A percentile compares a stretch with the other conserved stretches of the same genome.
phyloP scores from a whole-genome alignment of 2,888 invertebrate species.

The Tipula vernalis region DNA sequence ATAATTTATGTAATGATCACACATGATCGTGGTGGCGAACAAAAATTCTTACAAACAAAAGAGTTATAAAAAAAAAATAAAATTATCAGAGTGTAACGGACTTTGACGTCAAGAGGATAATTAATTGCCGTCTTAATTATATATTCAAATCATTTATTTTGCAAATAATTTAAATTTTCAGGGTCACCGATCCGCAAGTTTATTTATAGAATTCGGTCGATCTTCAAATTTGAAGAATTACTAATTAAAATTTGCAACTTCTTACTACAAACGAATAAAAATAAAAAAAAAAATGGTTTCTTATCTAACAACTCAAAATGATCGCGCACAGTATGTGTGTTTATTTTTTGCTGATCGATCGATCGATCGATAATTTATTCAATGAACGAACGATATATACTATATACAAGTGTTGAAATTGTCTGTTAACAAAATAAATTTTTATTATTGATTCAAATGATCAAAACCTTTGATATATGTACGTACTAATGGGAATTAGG shows the following conservation, averaged over 20 bases:
- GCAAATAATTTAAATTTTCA: neutral
- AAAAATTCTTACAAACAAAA: neutral
- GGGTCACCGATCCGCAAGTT: neutral
- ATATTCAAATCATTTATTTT: neutral
- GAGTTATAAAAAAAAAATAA: neutral
- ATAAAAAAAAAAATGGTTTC: neutral
- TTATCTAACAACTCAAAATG: neutral
- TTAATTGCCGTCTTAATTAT: neutral
- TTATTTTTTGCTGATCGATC: too few species aligned
- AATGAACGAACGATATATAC: neutral
- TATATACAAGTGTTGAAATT: neutral
- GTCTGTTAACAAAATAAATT: too few species aligned
- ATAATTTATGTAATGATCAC: neutral
- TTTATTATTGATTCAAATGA: neutral
- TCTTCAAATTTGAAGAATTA: neutral
- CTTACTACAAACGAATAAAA: neutral
- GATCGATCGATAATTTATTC: neutral
- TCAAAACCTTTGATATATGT: neutral
- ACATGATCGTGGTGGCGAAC: neutral
- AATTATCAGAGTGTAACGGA: neutral
- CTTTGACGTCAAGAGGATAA: neutral
- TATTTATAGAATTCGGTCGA: neutral
- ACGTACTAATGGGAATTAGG: neutral
- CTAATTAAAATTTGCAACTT: neutral
- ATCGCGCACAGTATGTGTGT: neutral